A percentile compares a stretch with the other conserved stretches of the same genome.
Evolutionary conservation across 2,888 invertebrate genomes (phyloP).

Genomic region (Sussaba pulchella): DNA sequence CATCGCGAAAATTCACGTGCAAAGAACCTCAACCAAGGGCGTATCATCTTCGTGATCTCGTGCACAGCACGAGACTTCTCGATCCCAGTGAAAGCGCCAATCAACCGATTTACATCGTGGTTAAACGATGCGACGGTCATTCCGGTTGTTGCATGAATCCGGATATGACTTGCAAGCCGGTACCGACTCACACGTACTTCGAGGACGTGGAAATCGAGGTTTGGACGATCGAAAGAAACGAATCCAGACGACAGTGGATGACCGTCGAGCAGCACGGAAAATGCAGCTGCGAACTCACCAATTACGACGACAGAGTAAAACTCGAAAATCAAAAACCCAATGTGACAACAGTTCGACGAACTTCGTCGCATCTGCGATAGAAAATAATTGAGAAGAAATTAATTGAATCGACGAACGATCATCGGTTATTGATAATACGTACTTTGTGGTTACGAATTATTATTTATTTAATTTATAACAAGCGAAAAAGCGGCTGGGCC

Average conservation of each 20-base stretch:
- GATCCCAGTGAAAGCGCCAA: conserved; percentile 66
- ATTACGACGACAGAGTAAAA: conserved; percentile 39
- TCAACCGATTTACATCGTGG: conserved; percentile 73
- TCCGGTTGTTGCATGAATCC: conserved; percentile 78
- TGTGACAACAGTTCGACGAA: conserved; percentile 59
- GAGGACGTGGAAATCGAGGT: conserved; percentile 75
- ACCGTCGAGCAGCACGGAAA: conserved; percentile 76
- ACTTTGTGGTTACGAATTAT: too few species aligned
- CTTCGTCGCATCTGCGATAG: conserved; percentile 2
- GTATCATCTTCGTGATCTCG: conserved; percentile 74
- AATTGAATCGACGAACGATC: background rate
- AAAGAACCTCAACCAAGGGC: conserved; percentile 74
- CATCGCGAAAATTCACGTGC: conserved; percentile 69
- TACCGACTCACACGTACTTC: conserved; percentile 61
- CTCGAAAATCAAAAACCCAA: conserved; percentile 63
- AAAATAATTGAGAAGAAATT: background rate
- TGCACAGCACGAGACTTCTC: conserved; percentile 59
- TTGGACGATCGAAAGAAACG: conserved; percentile 63
- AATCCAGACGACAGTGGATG: conserved; percentile 70
- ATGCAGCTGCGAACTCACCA: conserved; percentile 74
- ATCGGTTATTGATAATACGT: background rate
- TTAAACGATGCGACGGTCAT: conserved; percentile 78
- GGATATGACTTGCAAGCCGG: conserved; percentile 73
- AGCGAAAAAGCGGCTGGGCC: conserved; percentile 48
- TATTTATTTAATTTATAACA: conserved; percentile 18